These are phyloP conservation scores for Drosophila mercatorum DNA, from an alignment of 2,888 invertebrate genomes.

Conservation along the genomic window DNA sequence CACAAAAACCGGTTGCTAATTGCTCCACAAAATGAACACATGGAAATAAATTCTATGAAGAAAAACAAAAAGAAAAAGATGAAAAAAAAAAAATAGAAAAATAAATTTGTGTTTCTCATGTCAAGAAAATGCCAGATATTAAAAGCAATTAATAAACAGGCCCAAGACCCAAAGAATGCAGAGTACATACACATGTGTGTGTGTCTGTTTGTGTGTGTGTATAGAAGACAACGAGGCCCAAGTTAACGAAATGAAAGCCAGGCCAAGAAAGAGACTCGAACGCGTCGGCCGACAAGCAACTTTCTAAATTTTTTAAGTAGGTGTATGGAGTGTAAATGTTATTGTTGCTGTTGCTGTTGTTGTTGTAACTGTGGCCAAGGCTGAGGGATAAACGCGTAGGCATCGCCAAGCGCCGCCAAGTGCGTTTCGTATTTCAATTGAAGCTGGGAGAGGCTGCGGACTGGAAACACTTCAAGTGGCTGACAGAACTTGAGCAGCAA, in stretches of 20 bases:
- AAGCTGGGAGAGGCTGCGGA: conserved; percentile 37
- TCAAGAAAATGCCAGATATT: conserved; percentile 36
- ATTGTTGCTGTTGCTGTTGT: conserved; percentile 21
- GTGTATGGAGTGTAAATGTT: conserved; percentile 63
- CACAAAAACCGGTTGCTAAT: conserved; percentile 70
- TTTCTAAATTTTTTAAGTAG: conserved; percentile 81
- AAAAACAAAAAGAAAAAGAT: neutral
- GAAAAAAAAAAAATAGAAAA: conserved; percentile 8
- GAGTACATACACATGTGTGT: conserved; percentile 20
- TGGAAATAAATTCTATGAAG: conserved; percentile 11
- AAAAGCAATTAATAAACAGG: conserved; percentile 54
- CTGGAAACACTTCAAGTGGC: conserved; percentile 63
- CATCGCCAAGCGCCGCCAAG: conserved; percentile 34
- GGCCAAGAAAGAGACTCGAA: conserved; percentile 52
- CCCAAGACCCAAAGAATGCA: conserved; percentile 59
- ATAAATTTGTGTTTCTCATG: conserved; percentile 6
- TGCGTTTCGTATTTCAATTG: conserved; percentile 72
- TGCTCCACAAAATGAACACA: conserved; percentile 17
- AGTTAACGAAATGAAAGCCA: conserved; percentile 63
- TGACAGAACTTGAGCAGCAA: conserved; percentile 63
- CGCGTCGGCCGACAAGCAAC: conserved; percentile 69
- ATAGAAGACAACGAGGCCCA: conserved; percentile 39
- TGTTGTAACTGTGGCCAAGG: conserved; percentile 20
- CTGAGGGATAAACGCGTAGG: conserved; percentile 60
- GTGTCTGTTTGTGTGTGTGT: conserved; percentile 4